phyloP scores from a whole-genome alignment of 2,888 invertebrate species.

The Drosophila demipolita region DNA sequence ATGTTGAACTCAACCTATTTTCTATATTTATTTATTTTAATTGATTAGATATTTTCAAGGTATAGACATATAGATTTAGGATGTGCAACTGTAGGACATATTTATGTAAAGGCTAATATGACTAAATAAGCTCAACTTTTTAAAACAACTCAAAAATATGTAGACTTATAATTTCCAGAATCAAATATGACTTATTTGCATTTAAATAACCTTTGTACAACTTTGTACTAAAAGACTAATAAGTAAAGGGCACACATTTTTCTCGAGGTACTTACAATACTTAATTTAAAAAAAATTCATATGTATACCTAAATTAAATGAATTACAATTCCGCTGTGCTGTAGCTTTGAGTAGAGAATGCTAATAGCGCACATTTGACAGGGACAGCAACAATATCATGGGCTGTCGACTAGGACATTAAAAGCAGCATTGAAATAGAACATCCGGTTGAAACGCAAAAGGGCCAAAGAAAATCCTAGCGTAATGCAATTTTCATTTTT shows the following conservation, averaged over 20 bases:
- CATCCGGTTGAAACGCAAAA: constrained; percentile 59
- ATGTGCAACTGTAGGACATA: background rate
- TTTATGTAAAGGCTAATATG: background rate
- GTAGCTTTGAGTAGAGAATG: constrained; percentile 10
- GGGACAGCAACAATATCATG: constrained; percentile 26
- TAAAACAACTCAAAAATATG: background rate
- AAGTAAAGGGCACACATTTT: background rate
- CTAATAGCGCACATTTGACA: constrained; percentile 38
- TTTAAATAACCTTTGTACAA: background rate
- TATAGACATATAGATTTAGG: background rate
- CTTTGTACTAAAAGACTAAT: background rate
- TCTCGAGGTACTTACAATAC: background rate
- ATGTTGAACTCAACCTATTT: background rate
- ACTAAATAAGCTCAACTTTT: background rate
- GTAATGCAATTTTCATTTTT: constrained; percentile 84
- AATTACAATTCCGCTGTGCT: constrained; percentile 15
- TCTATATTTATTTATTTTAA: background rate
- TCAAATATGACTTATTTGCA: background rate
- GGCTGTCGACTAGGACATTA: constrained; percentile 50
- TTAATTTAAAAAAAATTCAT: background rate
- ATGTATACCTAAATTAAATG: constrained; percentile 38
- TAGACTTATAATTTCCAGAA: background rate
- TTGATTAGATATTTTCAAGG: background rate
- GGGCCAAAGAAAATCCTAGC: constrained; percentile 72
- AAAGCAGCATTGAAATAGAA: constrained; percentile 69